Conservation (phyloP, 2,797 vertebrate species). For the Synanceia verrucosa region DNA sequence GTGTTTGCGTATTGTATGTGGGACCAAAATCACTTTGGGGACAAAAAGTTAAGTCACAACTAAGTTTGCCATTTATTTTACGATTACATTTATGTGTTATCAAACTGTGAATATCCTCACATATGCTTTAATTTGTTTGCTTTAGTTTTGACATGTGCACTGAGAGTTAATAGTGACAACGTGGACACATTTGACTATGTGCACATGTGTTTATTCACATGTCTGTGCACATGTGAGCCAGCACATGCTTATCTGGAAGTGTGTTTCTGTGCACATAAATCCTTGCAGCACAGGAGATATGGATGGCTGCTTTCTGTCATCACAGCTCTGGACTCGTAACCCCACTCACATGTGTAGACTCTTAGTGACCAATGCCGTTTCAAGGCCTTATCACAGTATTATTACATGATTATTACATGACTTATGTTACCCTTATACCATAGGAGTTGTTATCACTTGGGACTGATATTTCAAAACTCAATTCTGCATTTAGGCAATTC, state of each 20-base stretch:
- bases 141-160: neutral
- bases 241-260: constrained; percentile 8
- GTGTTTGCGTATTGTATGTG: neutral
- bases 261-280: constrained; percentile 31
- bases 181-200: neutral
- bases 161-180: neutral
- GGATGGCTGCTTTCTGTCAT: constrained; percentile 28
- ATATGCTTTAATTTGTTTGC: neutral
- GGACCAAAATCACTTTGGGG: too few relatives aligned
- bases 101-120: neutral
- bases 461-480: neutral
- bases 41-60: neutral
- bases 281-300: constrained; percentile 21
- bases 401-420: neutral
- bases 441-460: neutral
- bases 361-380: constrained; percentile 1
- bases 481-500: neutral
- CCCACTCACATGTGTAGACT: neutral
- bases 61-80: neutral
- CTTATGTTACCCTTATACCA: neutral
- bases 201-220: neutral
- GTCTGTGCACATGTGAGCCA: neutral
- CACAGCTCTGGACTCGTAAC: constrained; percentile 1
- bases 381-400: neutral
- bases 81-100: neutral